Evolutionary conservation across 2,888 invertebrate genomes (phyloP).

Genomic region (Drosophila lutescens): DNA sequence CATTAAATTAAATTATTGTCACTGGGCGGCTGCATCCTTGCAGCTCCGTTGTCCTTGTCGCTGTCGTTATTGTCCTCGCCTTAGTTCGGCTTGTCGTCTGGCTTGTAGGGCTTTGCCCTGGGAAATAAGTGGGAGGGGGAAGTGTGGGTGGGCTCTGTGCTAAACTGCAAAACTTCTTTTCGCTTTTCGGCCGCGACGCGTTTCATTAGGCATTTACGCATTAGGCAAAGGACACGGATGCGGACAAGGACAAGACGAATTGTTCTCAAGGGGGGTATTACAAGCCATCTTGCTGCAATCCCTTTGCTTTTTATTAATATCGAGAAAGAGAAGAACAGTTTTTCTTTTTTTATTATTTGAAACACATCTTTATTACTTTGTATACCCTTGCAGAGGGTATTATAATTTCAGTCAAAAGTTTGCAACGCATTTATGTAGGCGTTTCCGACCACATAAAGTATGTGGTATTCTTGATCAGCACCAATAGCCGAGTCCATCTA

Average conservation of each 20-base stretch:
- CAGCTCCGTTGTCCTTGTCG: conserved; percentile 30
- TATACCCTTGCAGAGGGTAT: no score
- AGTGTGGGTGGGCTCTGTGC: conserved; percentile 60
- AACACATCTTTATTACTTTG: no score
- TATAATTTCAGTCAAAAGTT: no score
- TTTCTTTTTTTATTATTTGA: no score
- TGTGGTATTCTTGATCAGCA: no score
- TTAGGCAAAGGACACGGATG: conserved; percentile 17
- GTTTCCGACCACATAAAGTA: no score
- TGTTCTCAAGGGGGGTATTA: conserved; percentile 21
- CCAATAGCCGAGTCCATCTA: no score
- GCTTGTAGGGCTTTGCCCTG: conserved; percentile 41
- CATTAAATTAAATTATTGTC: conserved; percentile 80
- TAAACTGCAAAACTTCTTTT: conserved; percentile 37
- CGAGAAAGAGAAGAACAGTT: no score
- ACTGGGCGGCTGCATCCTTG: conserved; percentile 46
- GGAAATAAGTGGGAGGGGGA: conserved; percentile 45
- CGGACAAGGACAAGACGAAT: conserved; percentile 18
- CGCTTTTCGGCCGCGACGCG: conserved; percentile 62
- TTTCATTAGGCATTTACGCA: conserved; percentile 71
- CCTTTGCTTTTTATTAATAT: conserved; percentile 9
- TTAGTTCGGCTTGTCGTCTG: conserved; percentile 58
- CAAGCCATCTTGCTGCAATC: not conserved
- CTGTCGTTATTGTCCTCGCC: conserved; percentile 53
- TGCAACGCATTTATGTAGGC: no score